Conservation (phyloP, 2,113 vertebrate genomes). For the Ciconia maguari region DNA sequence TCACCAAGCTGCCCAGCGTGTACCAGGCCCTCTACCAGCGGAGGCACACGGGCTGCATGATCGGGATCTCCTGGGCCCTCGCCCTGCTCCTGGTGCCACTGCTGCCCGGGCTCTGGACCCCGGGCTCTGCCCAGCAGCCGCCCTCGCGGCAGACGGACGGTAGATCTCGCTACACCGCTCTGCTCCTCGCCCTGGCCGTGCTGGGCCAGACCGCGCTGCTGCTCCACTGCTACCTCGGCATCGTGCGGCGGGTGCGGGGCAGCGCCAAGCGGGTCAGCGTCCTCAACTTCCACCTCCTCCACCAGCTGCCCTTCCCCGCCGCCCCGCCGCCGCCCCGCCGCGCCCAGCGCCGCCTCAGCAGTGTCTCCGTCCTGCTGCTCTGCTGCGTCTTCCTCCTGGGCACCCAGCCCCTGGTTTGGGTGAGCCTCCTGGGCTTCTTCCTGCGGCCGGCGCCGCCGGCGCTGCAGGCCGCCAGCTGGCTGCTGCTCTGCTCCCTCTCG, state of each 20-base stretch:
- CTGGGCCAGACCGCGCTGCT: constrained; percentile 81
- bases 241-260: constrained; percentile 83
- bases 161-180: constrained; percentile 70
- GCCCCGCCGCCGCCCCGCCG: constrained; percentile 71
- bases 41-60: constrained; percentile 81
- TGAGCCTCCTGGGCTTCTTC: constrained; percentile 77
- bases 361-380: constrained; percentile 82
- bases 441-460: constrained; percentile 74
- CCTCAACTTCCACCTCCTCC: constrained; percentile 86
- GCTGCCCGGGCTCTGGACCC: constrained; percentile 74
- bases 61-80: constrained; percentile 80
- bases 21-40: constrained; percentile 86
- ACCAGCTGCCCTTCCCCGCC: constrained; percentile 82
- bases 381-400: constrained; percentile 83
- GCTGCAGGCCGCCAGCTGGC: constrained; percentile 80
- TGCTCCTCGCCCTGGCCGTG: constrained; percentile 78
- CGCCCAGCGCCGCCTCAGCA: constrained; percentile 81
- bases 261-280: constrained; percentile 87
- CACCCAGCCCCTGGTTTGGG: constrained; percentile 85
- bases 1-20: constrained; percentile 83
- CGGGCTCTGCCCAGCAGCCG: neutral
- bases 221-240: constrained; percentile 85
- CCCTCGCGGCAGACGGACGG: constrained; percentile 8
- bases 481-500: constrained; percentile 82
- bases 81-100: constrained; percentile 76